These are phyloP conservation scores for Geopemphigus sp. DNA, from an alignment of 1,140 invertebrate species.

Conservation along the genomic window DNA sequence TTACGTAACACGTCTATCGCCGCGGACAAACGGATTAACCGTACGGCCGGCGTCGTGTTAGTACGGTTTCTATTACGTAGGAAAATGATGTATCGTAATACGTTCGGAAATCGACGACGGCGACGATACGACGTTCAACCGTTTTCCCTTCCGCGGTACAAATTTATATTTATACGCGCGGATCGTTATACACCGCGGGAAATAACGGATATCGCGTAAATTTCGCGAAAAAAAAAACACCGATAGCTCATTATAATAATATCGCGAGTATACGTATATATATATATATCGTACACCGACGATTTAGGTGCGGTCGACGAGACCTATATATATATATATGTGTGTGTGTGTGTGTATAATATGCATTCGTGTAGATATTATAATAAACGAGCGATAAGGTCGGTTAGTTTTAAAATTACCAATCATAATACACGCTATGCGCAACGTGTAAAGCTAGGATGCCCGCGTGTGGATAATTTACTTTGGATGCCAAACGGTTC, in stretches of 20 bases:
- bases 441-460: background rate
- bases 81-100: no score
- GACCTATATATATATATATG: background rate
- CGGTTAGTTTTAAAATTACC: background rate
- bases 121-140: no score
- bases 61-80: no score
- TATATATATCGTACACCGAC: background rate
- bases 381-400: conserved; percentile 6
- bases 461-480: background rate
- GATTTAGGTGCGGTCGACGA: no score
- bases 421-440: background rate
- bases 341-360: background rate
- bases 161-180: no score
- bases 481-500: background rate
- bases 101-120: no score
- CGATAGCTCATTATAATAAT: background rate
- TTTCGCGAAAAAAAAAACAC: background rate
- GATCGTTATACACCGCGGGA: no score
- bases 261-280: background rate
- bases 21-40: no score
- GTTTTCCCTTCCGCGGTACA: no score
- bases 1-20: no score
- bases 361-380: background rate
- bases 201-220: background rate
- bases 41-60: no score